These are phyloP conservation scores for Trachymyrmex septentrionalis DNA, from an alignment of 1,140 invertebrate genomes.

Conservation along the genomic window DNA sequence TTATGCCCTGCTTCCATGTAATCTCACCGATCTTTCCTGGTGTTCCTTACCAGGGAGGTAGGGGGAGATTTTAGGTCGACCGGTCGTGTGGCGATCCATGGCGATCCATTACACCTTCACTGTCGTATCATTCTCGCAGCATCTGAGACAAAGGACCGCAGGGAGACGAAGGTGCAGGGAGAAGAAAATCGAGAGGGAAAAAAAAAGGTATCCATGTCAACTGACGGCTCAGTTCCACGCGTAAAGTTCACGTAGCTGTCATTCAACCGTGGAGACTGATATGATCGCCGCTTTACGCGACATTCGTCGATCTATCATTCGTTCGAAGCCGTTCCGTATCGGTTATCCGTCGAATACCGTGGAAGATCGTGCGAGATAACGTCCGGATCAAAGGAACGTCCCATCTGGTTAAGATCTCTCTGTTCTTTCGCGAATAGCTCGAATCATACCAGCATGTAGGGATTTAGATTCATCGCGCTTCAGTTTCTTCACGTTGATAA, in stretches of 20 bases:
- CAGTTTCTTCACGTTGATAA: not conserved
- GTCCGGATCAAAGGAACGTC: not conserved
- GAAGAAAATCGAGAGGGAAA: constrained; percentile 26
- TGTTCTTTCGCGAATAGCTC: not conserved
- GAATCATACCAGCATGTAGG: not conserved
- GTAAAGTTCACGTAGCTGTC: constrained; percentile 68
- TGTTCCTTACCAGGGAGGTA: constrained; percentile 64
- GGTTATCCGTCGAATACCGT: constrained; percentile 3
- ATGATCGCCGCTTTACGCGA: constrained; percentile 56
- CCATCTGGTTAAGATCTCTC: constrained; percentile 16
- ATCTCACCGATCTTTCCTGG: constrained; percentile 80
- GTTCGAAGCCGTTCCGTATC: not conserved
- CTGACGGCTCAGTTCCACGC: constrained; percentile 24
- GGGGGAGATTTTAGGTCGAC: constrained; percentile 58
- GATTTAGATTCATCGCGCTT: constrained; percentile 11
- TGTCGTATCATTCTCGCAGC: constrained; percentile 76
- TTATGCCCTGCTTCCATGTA: constrained; percentile 81
- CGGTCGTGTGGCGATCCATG: constrained; percentile 80
- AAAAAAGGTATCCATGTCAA: constrained; percentile 70
- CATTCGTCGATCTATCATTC: constrained; percentile 70
- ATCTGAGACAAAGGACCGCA: constrained; percentile 79
- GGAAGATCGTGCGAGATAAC: constrained; percentile 42
- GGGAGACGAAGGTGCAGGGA: constrained; percentile 37
- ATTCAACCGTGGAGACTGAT: constrained; percentile 70
- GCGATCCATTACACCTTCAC: constrained; percentile 82